Percentiles rank a stretch among this genome's conserved stretches.
phyloP scores from a whole-genome alignment of 2,113 vertebrate species.

The Capreolus pygargus region DNA sequence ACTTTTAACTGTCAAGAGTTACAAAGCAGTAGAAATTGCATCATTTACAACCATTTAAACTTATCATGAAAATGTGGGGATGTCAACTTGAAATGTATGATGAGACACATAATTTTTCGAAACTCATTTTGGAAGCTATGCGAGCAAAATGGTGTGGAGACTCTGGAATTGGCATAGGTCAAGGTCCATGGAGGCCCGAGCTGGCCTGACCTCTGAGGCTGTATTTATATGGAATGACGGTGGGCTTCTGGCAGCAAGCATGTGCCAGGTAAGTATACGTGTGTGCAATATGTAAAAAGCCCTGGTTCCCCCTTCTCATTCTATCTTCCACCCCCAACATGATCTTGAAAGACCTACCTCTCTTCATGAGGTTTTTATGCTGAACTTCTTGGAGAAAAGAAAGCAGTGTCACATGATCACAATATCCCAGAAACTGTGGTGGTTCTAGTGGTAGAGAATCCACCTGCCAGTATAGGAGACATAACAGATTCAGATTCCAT shows the following conservation, averaged over 20 bases:
- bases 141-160: neutral
- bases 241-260: neutral
- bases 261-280: neutral
- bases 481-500: neutral
- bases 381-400: neutral
- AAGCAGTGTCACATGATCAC: neutral
- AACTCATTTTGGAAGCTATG: neutral
- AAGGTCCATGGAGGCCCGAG: neutral
- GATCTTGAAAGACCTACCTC: neutral
- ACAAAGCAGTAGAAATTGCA: conserved; percentile 42
- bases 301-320: neutral
- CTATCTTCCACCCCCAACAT: neutral
- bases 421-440: neutral
- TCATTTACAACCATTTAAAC: conserved; percentile 46
- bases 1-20: conserved; percentile 53
- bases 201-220: neutral
- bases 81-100: conserved; percentile 1
- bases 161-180: too few relatives aligned
- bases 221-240: neutral
- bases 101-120: neutral
- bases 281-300: neutral
- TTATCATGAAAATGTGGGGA: neutral
- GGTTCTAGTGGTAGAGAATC: neutral
- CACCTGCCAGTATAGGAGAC: neutral
- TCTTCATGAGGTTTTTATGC: neutral